Base-by-base conservation (phyloP, 2,113 vertebrate species). In the Cricetomys ansorgei region DNA sequence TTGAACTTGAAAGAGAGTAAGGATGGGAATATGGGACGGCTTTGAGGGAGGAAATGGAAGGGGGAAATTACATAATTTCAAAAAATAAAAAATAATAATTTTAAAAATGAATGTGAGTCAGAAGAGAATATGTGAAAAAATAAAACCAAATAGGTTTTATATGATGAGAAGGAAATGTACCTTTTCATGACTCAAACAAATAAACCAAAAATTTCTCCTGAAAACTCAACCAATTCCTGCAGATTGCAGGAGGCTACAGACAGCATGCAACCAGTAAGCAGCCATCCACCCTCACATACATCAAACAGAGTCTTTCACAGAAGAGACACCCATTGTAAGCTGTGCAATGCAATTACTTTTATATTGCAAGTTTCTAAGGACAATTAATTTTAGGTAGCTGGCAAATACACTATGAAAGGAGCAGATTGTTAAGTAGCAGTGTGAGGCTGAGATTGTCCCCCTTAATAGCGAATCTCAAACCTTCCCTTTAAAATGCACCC, bases 341-440 rank as follows among this genome's bases (percentile, higher is more conserved):
- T 92, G 48, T 92, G 73, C 55, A 85, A 29, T 17, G 91, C 97
- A 97, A 98, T 97, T 97, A 92, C 97, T 79, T 95, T 90, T 79
- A 81, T 94, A 79, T 97, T 89, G 50, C 87, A 96, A 94, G 90
- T 96, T 97, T 89, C 90, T 88, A 95, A 76, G 94, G 67, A 91
- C 37, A 97, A 96, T 94, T 97, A 84, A 59, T 94, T 98, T 97
- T 97, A 97, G 95, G 34, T 94, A 65, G 50, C 59, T 97, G 96
- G 27, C 94, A 88, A 75, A 92, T 80, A 92, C 8, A 75, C 88
- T 91, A 64, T 96, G 43, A 40, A 98, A 98, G 88, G 94, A 91
- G 70, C 91, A 55, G 43, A 94, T 81, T 98, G 89, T 87, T 97
- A 79, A 97, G 81, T 45, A 96, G 43, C 37, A 94, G 72, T n/a